Evolutionary conservation across 2,888 invertebrate species (phyloP).

Genomic region (Hymenopus coronatus): DNA sequence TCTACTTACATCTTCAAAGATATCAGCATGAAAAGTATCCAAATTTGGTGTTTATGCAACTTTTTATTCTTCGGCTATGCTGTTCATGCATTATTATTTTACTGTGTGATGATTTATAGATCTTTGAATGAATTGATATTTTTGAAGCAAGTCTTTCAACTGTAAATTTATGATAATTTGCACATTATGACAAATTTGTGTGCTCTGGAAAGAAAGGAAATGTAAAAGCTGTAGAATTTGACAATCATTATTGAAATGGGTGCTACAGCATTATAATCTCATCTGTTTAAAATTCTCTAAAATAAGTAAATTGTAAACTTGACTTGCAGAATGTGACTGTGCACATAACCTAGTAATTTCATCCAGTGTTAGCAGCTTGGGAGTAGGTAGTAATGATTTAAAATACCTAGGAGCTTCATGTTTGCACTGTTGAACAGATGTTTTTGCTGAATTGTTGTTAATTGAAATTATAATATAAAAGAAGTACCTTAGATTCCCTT

Average conservation of each 20-base stretch:
- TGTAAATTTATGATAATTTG: too few species aligned
- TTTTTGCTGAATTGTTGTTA: not conserved
- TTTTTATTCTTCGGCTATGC: too few species aligned
- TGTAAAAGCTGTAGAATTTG: not conserved
- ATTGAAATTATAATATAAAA: not conserved
- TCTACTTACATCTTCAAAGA: too few species aligned
- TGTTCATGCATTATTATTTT: too few species aligned
- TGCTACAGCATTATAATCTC: not conserved
- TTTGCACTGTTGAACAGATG: not conserved
- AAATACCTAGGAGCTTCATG: not conserved
- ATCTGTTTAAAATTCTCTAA: not conserved
- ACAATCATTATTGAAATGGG: not conserved
- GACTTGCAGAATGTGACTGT: not conserved
- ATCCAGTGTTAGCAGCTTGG: not conserved
- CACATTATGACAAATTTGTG: too few species aligned
- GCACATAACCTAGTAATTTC: not conserved
- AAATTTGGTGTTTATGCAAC: too few species aligned
- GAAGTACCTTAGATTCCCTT: not conserved
- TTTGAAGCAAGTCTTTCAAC: too few species aligned
- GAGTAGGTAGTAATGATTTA: not conserved
- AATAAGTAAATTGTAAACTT: not conserved
- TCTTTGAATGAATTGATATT: too few species aligned
- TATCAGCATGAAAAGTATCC: too few species aligned
- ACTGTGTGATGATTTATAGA: too few species aligned
- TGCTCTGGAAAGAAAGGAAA: not conserved